Evolutionary conservation across 2,113 vertebrate genomes (phyloP).

Genomic region (Eurystomus gularis): DNA sequence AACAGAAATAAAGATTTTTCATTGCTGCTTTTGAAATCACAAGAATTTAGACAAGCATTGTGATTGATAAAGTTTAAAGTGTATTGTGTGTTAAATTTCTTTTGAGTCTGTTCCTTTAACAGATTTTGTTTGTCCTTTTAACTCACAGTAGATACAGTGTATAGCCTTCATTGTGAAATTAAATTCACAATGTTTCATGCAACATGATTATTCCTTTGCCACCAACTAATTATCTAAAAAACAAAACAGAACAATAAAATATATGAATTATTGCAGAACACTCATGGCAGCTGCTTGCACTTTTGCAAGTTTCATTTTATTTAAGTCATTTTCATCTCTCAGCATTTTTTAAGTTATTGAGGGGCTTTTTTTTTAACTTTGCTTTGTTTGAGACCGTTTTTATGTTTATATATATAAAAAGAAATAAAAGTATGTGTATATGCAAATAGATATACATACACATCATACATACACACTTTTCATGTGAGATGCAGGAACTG

Average conservation of each 20-base stretch:
- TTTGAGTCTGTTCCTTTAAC: constrained; percentile 6
- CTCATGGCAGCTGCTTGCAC: constrained; percentile 12
- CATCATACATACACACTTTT: background rate
- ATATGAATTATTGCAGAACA: constrained; percentile 50
- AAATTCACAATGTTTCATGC: constrained; percentile 48
- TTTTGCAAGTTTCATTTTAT: constrained; percentile 44
- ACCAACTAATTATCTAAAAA: constrained; percentile 54
- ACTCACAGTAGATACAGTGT: background rate
- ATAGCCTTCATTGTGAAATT: constrained; percentile 37
- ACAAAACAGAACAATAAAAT: constrained; percentile 59
- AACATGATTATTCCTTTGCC: constrained; percentile 39
- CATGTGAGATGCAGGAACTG: background rate
- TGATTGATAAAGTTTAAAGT: background rate
- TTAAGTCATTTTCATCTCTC: constrained; percentile 38
- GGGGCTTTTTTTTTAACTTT: background rate
- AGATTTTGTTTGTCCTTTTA: constrained; percentile 25
- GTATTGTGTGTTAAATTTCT: background rate
- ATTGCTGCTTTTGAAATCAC: background rate
- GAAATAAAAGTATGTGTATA: background rate
- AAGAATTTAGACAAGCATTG: background rate
- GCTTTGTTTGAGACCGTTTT: background rate
- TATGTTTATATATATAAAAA: background rate
- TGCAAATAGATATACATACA: background rate
- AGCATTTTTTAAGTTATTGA: background rate
- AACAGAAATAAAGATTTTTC: background rate